Base-by-base conservation (phyloP, 2,113 vertebrate species). In the Abramis brama region DNA sequence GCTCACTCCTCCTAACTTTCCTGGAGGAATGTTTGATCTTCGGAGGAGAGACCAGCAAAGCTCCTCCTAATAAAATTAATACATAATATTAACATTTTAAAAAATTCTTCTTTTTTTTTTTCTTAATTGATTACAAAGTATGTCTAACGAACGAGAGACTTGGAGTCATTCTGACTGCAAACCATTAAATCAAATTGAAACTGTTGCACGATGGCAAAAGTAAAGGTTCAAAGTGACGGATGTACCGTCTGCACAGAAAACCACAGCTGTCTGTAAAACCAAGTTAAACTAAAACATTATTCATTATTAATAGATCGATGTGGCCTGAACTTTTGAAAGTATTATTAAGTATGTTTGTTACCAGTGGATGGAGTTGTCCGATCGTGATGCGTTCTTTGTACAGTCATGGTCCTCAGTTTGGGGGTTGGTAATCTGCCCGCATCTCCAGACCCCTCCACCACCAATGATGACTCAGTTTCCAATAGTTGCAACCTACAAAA, bases 321-420 rank as follows among this genome's bases (percentile, higher is more conserved):
- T 33, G 3, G 57, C n/a, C 10, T 64, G 6, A 68, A 30, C 62
- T 30, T 68, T 68, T 68, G 15, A 68, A 68, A 25, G 23, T 64
- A 25, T n/a, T 27, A 33, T 19, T 30, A 45, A 68, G 2, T 15
- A 36, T 19, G 9, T 17, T 76, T 45, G 3, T 82, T 90, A 97
- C 97, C 97, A 87, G 91, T 86, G 82, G 92, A 59, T 62, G 95
- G 96, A 15, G 96, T 96, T 33, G 96, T 96, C 12, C 88, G 92
- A 88, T 97, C 95, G 68, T 94, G 95, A 85, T 95, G 96, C 57
- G 95, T 96, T 81, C 95, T 94, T 9, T 87, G 94, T 50, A 87
- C 25, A 68, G 92, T 91, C 74, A 91, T 91, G 1, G 88, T 87
- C 91, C 92, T 95, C 77, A 96, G 89, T 86, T 93, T 92, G 0